These are phyloP conservation scores for Goniozus legneri DNA, from an alignment of 1,140 invertebrate genomes.

Conservation along the genomic window DNA sequence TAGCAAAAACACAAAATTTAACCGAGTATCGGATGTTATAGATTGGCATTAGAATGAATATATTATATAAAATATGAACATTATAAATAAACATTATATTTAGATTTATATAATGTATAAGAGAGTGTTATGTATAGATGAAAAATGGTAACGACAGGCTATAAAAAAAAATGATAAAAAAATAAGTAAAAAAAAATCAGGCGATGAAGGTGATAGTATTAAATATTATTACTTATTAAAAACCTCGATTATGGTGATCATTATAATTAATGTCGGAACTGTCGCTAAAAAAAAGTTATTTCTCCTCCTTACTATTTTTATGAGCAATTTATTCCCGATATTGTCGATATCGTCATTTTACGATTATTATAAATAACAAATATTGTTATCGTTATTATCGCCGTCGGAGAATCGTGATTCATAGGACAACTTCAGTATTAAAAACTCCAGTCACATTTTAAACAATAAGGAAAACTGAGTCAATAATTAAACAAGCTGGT, in stretches of 20 bases:
- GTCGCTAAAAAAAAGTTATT: no score
- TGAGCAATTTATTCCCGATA: neutral
- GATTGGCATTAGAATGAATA: constrained; percentile 2
- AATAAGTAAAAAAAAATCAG: neutral
- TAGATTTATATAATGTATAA: constrained; percentile 29
- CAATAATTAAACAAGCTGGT: no score
- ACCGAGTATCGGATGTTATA: neutral
- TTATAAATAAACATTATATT: constrained; percentile 27
- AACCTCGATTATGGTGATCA: constrained; percentile 5
- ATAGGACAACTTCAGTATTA: constrained; percentile 11
- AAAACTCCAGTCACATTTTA: neutral
- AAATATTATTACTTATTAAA: constrained; percentile 7
- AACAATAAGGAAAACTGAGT: neutral
- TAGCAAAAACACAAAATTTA: constrained; percentile 3
- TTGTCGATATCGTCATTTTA: neutral
- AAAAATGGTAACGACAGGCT: constrained; percentile 9
- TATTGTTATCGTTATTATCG: neutral
- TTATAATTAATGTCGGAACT: no score
- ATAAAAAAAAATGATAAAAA: neutral
- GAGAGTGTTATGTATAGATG: constrained; percentile 28
- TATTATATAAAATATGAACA: constrained; percentile 28
- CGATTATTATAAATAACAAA: neutral
- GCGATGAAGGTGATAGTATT: neutral
- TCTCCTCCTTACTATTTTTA: neutral
- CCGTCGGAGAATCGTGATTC: neutral